phyloP scores from a whole-genome alignment of 2,888 invertebrate species.

The Phyllotreta cruciferae region DNA sequence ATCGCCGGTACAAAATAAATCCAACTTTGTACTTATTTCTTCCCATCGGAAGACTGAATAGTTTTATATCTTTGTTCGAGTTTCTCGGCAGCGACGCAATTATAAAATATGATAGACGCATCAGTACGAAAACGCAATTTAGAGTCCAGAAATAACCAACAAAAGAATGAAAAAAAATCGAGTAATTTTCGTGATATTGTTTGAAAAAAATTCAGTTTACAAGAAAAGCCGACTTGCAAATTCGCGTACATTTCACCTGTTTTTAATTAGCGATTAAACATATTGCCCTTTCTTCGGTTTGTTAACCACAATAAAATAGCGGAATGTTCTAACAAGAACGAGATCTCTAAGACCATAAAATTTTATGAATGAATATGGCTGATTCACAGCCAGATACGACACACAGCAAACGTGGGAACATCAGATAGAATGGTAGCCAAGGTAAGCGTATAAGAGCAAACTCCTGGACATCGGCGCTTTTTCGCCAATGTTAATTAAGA shows the following conservation, averaged over 20 bases:
- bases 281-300: neutral
- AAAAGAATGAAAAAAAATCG: too few relatives aligned
- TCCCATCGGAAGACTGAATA: constrained; percentile 50
- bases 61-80: constrained; percentile 16
- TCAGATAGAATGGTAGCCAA: constrained; percentile 36
- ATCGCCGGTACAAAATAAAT: constrained; percentile 53
- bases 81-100: constrained; percentile 1
- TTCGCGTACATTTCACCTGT: too few relatives aligned
- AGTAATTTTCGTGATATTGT: too few relatives aligned
- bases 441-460: constrained; percentile 28
- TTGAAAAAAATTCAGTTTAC: too few relatives aligned
- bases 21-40: constrained; percentile 54
- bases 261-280: too few relatives aligned
- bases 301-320: constrained; percentile 12
- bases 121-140: too few relatives aligned
- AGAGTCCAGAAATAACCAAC: too few relatives aligned
- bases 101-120: neutral
- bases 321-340: constrained; percentile 14
- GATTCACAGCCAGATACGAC: constrained; percentile 40
- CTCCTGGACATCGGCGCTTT: constrained; percentile 1
- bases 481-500: constrained; percentile 18
- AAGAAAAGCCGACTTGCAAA: too few relatives aligned
- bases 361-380: constrained; percentile 45
- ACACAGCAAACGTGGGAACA: constrained; percentile 48
- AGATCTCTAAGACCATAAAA: constrained; percentile 28